Evolutionary conservation across 2,113 vertebrate genomes (phyloP), one percentile per base, ranked within the genome.

Genomic region (Pachyramphus minor): DNA sequence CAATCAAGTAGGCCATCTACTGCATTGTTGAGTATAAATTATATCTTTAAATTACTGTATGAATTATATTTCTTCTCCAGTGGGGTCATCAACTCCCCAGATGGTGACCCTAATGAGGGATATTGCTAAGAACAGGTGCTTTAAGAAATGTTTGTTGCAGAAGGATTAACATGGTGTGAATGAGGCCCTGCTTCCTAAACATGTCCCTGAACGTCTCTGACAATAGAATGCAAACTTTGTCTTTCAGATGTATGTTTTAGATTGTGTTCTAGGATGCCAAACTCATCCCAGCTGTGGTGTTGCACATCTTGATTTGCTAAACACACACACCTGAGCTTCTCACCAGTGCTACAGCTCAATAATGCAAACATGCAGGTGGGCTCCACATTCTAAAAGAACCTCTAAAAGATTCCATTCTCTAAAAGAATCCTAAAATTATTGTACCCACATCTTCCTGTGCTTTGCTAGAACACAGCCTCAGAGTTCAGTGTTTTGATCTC

Each of bases 361-460:
- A 45, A 75, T 18, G 39, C 72, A 69, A 24, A 75, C 31, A 31
- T 1, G 3, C 18, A 80, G 13, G n/a, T 15, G 15, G 42, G 8
- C 44, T 56, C 35, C 20, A 2, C 3, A 17, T 39, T 85, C 30
- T 52, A 16, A 52, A 27, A 52, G 14, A 50, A 27, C 16, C 23
- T 12, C 14, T 2, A 0, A 27, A 25, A 50, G 24, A 50, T 25
- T 50, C 14, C 14, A 25, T 50, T 50, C 24, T 50, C 0, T 14
- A 39, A 45, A 0, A 63, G 42, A 60, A 66, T 22, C 23, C 28
- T n/a, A 1, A 2, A 17, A 42, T 25, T 16, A 14, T 52, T 52
- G 8, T 5, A 33, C 11, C 23, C 35, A 14, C 33, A 19, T 44
- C 47, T 67, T 55, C 53, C 49, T 37, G 25, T 9, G n/a, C 20